Conservation (phyloP, 2,113 vertebrate species). For the Phalacrocorax carbo region DNA sequence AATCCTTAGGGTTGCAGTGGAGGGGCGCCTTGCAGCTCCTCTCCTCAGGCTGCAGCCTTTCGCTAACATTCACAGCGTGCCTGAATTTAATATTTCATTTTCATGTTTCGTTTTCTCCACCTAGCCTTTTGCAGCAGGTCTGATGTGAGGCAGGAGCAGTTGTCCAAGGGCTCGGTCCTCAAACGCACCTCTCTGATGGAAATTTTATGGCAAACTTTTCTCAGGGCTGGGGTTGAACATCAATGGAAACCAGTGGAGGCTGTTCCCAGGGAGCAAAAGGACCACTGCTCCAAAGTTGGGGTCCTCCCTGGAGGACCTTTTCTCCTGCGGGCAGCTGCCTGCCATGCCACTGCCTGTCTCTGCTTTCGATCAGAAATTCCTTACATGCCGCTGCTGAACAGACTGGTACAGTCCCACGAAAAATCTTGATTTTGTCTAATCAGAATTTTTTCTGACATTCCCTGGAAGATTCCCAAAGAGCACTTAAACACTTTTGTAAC, state of each 20-base stretch:
- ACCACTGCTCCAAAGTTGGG: background rate
- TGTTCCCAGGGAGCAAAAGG: background rate
- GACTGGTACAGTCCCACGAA: background rate
- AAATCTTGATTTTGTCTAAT: slow-evolving; percentile 36
- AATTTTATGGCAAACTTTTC: background rate
- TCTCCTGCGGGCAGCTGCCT: background rate
- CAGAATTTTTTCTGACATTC: slow-evolving; percentile 35
- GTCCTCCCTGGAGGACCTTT: background rate
- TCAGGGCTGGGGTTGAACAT: background rate
- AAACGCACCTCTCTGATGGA: background rate
- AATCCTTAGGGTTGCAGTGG: background rate
- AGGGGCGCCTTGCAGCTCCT: background rate
- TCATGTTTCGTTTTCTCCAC: background rate
- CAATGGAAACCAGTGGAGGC: background rate
- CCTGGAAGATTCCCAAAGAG: slow-evolving; percentile 48
- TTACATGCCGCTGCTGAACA: background rate
- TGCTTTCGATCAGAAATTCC: background rate
- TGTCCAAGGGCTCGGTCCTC: background rate
- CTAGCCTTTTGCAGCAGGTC: background rate
- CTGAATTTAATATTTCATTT: background rate
- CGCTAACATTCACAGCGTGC: rapidly evolving
- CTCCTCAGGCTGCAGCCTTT: background rate
- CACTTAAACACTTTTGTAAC: background rate
- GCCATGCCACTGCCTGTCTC: background rate
- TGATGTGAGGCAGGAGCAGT: background rate